Evolutionary conservation across 1,140 invertebrate genomes (phyloP), one percentile per base, ranked within the genome.

Genomic region (Vanessa tameamea): DNA sequence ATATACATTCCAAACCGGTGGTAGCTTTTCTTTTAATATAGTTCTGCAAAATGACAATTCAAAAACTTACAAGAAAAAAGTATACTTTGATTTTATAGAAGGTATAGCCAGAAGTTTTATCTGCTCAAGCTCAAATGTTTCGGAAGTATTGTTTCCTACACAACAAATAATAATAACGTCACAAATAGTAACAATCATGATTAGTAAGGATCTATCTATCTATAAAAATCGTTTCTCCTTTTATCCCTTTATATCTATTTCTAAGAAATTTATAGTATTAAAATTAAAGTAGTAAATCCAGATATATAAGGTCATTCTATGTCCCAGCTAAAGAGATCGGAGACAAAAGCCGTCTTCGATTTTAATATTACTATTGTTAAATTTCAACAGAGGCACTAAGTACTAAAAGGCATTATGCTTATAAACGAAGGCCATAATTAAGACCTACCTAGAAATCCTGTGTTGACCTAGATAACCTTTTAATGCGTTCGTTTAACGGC

Each of bases 321-420:
- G 64, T 55, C 59, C 50, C 55, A 73, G 23, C 53, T 37, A 73
- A 59, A 66, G 47, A 75, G 63, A 64, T 50, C n/a, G 15, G 3
- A 64, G 26, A 69, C 73, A 70, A 75, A 69, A 67, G 71, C 53
- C 5, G 66, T 65, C 72, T 53, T 64, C 68, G 69, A 75, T 47
- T 70, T 75, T 70, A 75, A 70, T 75, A 75, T 69, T 68, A 69
- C 73, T 75, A 75, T 75, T 75, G 73, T 75, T 69, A 47, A 69
- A 75, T 75, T 75, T 70, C 63, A 61, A 67, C 64, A 69, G 43
- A 55, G 53, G 43, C n/a, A 67, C 67, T 31, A 65, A 75, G 61
- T 75, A 69, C 73, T 75, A 69, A 75, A 69, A 75, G 73, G 73
- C 69, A 69, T 74, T 74, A 74, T 47, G 47, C 37, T 75, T 63